These are phyloP conservation scores for Petrocephalus zakoni DNA, from an alignment of 2,113 vertebrate species.

Conservation along the genomic window DNA sequence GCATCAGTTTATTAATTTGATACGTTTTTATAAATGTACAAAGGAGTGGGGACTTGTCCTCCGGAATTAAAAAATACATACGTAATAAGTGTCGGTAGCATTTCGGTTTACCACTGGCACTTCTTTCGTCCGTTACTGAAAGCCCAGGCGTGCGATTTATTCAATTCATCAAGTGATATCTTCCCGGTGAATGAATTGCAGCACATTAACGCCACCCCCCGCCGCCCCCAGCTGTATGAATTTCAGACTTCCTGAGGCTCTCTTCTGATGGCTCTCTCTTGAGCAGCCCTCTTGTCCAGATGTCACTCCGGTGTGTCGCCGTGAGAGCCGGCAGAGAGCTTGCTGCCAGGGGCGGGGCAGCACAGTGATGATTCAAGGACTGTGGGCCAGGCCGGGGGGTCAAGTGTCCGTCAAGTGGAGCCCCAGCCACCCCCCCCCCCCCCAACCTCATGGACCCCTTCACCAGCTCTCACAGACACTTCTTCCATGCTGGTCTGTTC, in stretches of 20 bases:
- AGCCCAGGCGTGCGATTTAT: background rate
- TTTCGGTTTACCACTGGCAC: background rate
- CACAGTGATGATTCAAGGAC: background rate
- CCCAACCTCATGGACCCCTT: background rate
- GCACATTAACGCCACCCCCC: background rate
- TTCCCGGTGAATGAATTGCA: background rate
- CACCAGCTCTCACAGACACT: background rate
- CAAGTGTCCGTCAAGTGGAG: background rate
- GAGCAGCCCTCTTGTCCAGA: background rate
- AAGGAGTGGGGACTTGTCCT: background rate
- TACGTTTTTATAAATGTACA: background rate
- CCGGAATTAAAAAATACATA: background rate
- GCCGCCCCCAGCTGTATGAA: background rate
- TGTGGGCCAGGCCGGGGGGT: background rate
- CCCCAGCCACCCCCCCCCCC: background rate
- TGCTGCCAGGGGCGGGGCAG: background rate
- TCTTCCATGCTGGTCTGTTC: background rate
- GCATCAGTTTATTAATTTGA: constrained; percentile 17
- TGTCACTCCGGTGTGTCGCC: background rate
- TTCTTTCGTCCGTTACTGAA: background rate
- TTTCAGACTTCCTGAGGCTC: background rate
- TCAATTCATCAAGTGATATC: background rate
- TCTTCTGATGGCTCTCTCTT: background rate
- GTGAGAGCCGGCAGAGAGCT: background rate
- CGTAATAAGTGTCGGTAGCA: background rate